Evolutionary conservation across 2,113 vertebrate species (phyloP), one percentile per base, ranked within the genome.

Genomic region (Puma concolor): DNA sequence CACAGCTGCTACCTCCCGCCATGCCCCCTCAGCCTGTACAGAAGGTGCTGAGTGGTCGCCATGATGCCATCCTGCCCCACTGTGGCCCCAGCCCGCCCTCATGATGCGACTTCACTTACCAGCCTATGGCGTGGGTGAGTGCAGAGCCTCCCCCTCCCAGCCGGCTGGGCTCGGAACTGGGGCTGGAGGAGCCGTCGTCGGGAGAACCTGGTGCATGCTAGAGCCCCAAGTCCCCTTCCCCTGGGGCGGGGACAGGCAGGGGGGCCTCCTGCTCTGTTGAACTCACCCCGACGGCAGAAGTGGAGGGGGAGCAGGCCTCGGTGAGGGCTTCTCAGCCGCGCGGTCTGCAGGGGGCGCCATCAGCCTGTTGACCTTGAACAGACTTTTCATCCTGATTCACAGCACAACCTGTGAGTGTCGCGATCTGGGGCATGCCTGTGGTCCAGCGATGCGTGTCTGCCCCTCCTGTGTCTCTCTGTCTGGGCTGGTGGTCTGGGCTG

Each of bases 351-450:
- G 99, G 91, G 99, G 99, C 2, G 99, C 99, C 6, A 99, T 99
- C 98, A 99, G 99, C 94, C 99, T 99, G 77, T 98, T 99, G 74
- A 99, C 99, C 52, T 98, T 99, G 82, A 99, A 99, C 27, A 99
- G 99, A 36, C 99, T 99, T 17, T 99, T 99, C 95, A 97, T 99
- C 89, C 98, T 99, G 97, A 99, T 99, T 80, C 99, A 99, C 92
- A 97, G 57, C 99, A 99, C 98, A 99, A 99, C 96, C 97, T 99
- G 99, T 99, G 98, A 99, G 99, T n/a, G n/a, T n/a, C n/a, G n/a
- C n/a, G n/a, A n/a, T n/a, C n/a, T n/a, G n/a, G n/a, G n/a, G n/a
- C n/a, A n/a, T n/a, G n/a, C n/a, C 21, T 23, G 57, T 0, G 21
- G 57, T 60, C 7, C 17, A 27, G 60, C 14, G 4, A 19, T 41